These are phyloP conservation scores for Drosophila siamana DNA, from an alignment of 2,888 invertebrate species.

Conservation along the genomic window DNA sequence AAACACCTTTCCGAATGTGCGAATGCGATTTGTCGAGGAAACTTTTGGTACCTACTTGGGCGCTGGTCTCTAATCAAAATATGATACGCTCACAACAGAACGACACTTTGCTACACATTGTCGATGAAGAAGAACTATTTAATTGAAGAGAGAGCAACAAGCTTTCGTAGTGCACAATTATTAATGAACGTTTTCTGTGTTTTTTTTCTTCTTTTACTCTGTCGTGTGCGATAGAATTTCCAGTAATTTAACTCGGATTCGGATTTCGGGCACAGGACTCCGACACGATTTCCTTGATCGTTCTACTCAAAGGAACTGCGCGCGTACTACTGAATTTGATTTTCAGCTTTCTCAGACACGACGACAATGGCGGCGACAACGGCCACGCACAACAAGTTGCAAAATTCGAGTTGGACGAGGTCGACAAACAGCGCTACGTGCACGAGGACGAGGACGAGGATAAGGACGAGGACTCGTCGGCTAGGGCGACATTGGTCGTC, in stretches of 20 bases:
- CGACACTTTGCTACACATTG: constrained; percentile 3
- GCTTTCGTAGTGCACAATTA: constrained; percentile 15
- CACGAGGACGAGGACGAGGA: constrained; percentile 15
- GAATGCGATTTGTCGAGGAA: constrained; percentile 31
- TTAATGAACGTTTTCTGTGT: constrained; percentile 22
- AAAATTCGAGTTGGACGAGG: constrained; percentile 64
- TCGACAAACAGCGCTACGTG: constrained; percentile 35
- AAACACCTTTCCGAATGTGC: constrained; percentile 50
- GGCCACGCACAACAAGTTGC: constrained; percentile 78
- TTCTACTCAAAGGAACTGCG: constrained; percentile 68
- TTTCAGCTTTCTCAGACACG: constrained; percentile 50
- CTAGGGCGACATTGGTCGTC: constrained; percentile 32
- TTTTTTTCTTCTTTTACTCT: constrained; percentile 25
- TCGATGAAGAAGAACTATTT: not conserved
- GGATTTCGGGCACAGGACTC: constrained; percentile 8
- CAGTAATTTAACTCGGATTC: constrained; percentile 38
- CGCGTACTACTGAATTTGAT: constrained; percentile 75
- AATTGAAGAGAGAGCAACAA: not conserved
- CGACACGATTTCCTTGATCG: constrained; percentile 27
- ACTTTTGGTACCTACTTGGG: constrained; percentile 57
- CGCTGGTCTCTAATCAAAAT: constrained; percentile 52
- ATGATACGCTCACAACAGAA: constrained; percentile 3
- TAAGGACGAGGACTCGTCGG: constrained; percentile 21
- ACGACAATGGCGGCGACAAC: constrained; percentile 22
- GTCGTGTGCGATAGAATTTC: constrained; percentile 35